A percentile compares a stretch with the other conserved stretches of the same genome.
phyloP scores from a whole-genome alignment of 2,888 invertebrate genomes.

The Campaea margaritaria region DNA sequence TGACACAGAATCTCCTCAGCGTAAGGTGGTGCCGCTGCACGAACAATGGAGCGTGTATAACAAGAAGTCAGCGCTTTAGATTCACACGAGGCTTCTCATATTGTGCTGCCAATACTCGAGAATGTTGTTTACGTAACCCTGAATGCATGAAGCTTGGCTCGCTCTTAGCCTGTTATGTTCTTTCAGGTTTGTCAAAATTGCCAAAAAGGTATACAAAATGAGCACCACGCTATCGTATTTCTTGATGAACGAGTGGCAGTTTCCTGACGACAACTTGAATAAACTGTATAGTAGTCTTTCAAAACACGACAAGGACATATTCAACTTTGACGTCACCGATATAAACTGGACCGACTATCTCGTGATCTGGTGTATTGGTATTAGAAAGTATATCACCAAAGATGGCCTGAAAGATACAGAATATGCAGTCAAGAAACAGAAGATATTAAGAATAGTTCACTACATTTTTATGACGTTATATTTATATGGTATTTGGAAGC shows the following conservation, averaged over 20 bases:
- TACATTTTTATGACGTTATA: constrained; percentile 14
- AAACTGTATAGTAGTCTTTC: constrained; percentile 20
- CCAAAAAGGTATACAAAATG: constrained; percentile 20
- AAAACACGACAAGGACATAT: constrained; percentile 26
- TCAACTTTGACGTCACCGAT: constrained; percentile 25
- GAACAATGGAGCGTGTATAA: no score
- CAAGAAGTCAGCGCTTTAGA: no score
- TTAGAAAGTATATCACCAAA: constrained; percentile 19
- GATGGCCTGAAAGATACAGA: constrained; percentile 16
- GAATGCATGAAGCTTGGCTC: no score
- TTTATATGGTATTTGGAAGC: constrained; percentile 12
- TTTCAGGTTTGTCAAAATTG: constrained; percentile 23
- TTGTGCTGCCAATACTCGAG: no score
- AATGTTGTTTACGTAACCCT: no score
- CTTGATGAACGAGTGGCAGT: constrained; percentile 7
- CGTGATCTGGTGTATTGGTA: constrained; percentile 4
- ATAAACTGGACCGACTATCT: constrained; percentile 20
- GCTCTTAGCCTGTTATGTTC: no score
- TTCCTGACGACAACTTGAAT: constrained; percentile 7
- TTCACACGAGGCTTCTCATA: no score
- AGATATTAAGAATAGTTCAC: constrained; percentile 2
- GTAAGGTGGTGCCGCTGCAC: no score
- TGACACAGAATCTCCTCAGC: no score
- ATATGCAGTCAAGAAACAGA: constrained; percentile 9
- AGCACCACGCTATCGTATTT: constrained; percentile 16